Conservation (phyloP, 2,113 vertebrate species). For the Excalfactoria chinensis region DNA sequence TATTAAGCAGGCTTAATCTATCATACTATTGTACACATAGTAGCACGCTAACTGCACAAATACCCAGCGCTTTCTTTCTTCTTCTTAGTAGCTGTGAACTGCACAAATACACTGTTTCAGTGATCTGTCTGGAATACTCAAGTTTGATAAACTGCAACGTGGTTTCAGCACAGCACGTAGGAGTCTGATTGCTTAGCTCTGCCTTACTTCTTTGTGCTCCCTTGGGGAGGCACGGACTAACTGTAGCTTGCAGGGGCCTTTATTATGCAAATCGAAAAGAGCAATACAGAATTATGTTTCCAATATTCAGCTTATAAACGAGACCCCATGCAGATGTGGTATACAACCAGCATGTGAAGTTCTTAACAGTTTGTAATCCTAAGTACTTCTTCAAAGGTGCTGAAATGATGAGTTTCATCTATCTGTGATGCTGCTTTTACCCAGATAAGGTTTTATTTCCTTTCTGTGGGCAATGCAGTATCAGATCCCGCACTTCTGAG, state of each 20-base stretch:
- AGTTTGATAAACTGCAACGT: not conserved
- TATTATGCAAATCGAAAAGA: not conserved
- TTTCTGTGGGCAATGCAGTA: not conserved
- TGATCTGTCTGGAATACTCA: not conserved
- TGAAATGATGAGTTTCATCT: not conserved
- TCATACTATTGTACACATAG: not conserved
- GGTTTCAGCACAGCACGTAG: not conserved
- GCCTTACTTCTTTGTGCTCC: not conserved
- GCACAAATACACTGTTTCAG: not conserved
- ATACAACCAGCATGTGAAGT: not conserved
- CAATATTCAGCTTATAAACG: not conserved
- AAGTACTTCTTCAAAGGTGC: not conserved
- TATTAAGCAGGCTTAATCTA: not conserved
- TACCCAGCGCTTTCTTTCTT: not conserved
- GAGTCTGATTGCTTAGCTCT: not conserved
- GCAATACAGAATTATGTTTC: not conserved
- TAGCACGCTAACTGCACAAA: not conserved
- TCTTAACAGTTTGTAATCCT: not conserved
- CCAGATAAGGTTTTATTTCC: fast-evolving
- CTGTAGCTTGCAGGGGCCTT: not conserved
- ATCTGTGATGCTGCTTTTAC: fast-evolving
- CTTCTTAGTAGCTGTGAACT: not conserved
- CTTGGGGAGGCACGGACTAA: not conserved
- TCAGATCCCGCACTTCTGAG: not conserved
- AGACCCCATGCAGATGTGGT: not conserved